Percentiles rank a stretch among this genome's conserved stretches.
Conservation (phyloP, 2,888 invertebrate genomes). For the Stenolophus ochropezus region DNA sequence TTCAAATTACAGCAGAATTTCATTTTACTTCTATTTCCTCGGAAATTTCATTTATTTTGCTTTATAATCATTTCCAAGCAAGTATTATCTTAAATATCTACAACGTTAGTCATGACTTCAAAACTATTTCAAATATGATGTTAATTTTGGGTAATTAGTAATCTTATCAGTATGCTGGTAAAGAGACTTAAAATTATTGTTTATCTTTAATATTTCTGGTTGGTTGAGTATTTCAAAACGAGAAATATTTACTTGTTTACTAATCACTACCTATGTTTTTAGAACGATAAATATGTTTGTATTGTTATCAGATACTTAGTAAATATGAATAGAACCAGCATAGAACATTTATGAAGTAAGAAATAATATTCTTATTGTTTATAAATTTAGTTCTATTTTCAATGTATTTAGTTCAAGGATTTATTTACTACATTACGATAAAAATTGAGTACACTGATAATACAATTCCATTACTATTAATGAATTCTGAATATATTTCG, state of each 20-base stretch:
- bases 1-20: neutral
- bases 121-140: neutral
- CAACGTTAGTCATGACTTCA: neutral
- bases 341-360: neutral
- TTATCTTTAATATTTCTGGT: neutral
- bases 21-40: neutral
- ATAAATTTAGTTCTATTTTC: neutral
- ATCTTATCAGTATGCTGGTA: neutral
- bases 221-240: neutral
- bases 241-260: neutral
- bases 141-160: neutral
- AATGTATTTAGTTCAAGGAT: constrained; percentile 4
- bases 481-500: neutral
- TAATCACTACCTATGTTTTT: neutral
- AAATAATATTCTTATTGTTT: no score
- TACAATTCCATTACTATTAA: neutral
- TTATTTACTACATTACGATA: neutral
- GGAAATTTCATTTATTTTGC: neutral
- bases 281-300: neutral
- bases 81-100: no score
- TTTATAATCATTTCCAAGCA: neutral
- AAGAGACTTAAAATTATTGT: neutral
- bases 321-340: neutral
- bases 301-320: neutral
- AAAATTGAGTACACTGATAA: neutral